Percentiles rank a stretch among this genome's conserved stretches.
Evolutionary conservation across 2,113 vertebrate genomes (phyloP).

Genomic region (Cathartes aura): DNA sequence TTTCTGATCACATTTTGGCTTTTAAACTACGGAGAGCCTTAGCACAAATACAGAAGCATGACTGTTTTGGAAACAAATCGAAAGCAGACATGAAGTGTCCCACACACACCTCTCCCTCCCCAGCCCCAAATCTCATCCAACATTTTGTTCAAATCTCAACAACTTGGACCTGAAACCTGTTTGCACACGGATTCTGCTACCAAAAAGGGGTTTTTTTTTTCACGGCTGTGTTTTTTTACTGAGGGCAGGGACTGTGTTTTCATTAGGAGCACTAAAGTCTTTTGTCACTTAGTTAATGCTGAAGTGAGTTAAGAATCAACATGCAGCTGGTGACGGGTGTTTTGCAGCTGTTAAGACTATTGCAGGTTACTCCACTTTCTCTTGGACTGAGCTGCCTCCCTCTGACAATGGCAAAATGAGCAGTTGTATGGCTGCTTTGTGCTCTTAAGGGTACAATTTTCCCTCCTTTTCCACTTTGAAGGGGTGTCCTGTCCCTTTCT

Average conservation of each 20-base stretch:
- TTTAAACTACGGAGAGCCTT: neutral
- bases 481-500: neutral
- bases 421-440: neutral
- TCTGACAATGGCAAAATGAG: neutral
- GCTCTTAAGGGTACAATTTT: neutral
- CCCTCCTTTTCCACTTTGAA: neutral
- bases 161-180: neutral
- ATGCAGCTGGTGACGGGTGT: neutral
- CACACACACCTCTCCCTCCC: neutral
- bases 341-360: neutral
- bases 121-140: neutral
- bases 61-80: neutral
- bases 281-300: conserved; percentile 12
- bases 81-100: neutral
- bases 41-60: neutral
- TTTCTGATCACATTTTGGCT: neutral
- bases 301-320: neutral
- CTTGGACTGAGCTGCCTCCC: neutral
- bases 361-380: conserved; percentile 24
- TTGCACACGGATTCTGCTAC: neutral
- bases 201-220: neutral
- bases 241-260: neutral
- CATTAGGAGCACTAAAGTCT: conserved; percentile 4
- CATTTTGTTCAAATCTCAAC: neutral
- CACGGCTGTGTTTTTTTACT: neutral